Evolutionary conservation across 2,888 invertebrate genomes (phyloP).

Genomic region (Eilema caniola): DNA sequence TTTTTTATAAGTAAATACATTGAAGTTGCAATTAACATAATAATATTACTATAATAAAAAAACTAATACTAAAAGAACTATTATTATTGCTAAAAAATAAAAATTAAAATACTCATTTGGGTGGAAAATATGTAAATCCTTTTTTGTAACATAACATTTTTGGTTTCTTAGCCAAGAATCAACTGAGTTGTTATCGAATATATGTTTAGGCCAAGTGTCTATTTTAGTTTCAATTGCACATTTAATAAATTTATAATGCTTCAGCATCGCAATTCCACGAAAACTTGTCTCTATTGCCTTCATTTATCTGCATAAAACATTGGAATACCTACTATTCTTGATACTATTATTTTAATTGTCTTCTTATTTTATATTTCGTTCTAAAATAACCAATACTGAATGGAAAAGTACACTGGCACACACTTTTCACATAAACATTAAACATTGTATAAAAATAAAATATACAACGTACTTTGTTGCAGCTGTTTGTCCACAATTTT

Average conservation of each 20-base stretch:
- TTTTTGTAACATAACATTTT: neutral
- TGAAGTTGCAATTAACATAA: no score
- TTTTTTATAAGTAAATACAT: no score
- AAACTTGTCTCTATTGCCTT: constrained; percentile 55
- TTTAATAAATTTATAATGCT: constrained; percentile 79
- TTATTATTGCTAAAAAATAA: no score
- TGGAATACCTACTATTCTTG: constrained; percentile 26
- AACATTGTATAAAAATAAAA: neutral
- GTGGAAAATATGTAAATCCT: neutral
- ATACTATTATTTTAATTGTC: neutral
- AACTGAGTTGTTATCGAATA: constrained; percentile 39
- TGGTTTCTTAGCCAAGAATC: constrained; percentile 38
- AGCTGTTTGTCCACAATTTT: constrained; percentile 17
- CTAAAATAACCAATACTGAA: constrained; percentile 10
- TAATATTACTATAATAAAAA: no score
- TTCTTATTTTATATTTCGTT: neutral
- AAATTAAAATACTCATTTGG: no score
- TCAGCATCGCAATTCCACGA: constrained; percentile 59
- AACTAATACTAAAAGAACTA: no score
- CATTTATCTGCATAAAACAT: constrained; percentile 44
- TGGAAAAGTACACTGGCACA: constrained; percentile 23
- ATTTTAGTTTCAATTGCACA: constrained; percentile 80
- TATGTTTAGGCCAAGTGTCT: constrained; percentile 65
- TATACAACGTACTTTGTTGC: constrained; percentile 13
- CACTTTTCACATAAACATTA: constrained; percentile 24